A percentile compares a stretch with the other conserved stretches of the same genome.
Conservation (phyloP, 2,113 vertebrate species). For the Etheostoma cragini region DNA sequence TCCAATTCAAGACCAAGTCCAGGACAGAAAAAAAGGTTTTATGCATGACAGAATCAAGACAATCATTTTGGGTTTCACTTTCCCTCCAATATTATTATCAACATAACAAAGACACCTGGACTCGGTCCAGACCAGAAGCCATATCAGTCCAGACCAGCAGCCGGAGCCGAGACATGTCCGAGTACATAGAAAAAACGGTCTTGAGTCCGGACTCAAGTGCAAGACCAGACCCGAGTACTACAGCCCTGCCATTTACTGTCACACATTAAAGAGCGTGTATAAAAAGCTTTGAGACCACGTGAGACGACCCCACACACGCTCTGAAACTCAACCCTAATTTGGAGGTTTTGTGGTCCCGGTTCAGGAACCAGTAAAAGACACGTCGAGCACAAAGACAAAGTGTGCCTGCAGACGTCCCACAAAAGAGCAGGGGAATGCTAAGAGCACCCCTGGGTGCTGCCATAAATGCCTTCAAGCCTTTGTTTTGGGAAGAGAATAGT, state of each 20-base stretch:
- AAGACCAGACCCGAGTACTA: too few species aligned
- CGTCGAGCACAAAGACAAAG: conserved; percentile 58
- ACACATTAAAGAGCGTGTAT: not conserved
- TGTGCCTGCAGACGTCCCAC: conserved; percentile 55
- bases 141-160: too few species aligned
- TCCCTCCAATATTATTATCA: too few species aligned
- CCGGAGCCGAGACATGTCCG: too few species aligned
- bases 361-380: conserved; percentile 29
- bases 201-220: too few species aligned
- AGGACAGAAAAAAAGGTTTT: too few species aligned
- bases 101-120: too few species aligned
- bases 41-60: too few species aligned
- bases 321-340: conserved; percentile 26
- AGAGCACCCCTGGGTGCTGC: conserved; percentile 65
- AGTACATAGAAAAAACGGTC: too few species aligned
- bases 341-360: conserved; percentile 30
- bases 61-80: too few species aligned
- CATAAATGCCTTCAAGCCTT: conserved; percentile 42
- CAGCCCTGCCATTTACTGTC: not conserved
- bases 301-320: conserved; percentile 56
- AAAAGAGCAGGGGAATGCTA: conserved; percentile 66
- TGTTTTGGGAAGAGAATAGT: conserved; percentile 54
- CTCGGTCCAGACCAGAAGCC: too few species aligned
- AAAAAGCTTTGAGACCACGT: conserved; percentile 3
- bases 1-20: too few species aligned